Evolutionary conservation across 2,888 invertebrate genomes (phyloP).

Genomic region (Hermodice carunculata): DNA sequence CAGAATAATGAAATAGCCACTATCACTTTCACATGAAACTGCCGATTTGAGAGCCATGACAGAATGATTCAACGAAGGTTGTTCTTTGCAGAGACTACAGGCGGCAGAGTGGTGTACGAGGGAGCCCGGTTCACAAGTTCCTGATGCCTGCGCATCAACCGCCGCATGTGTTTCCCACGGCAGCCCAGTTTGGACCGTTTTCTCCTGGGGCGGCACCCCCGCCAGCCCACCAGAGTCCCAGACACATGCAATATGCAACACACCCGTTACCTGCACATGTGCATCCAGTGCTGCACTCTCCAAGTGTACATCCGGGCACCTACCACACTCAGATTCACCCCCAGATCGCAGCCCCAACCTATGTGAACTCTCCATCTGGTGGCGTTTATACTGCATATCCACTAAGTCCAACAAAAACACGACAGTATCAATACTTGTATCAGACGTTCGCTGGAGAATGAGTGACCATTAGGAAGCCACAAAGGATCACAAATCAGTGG

Average conservation of each 20-base stretch:
- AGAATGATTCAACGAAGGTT: too few relatives aligned
- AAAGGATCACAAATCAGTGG: too few relatives aligned
- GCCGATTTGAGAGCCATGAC: too few relatives aligned
- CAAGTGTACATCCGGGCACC: conserved; percentile 36
- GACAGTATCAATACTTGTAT: conserved; percentile 78
- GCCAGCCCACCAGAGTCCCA: conserved; percentile 82
- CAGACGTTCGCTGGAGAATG: conserved; percentile 77
- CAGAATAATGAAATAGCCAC: too few relatives aligned
- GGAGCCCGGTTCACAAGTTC: conserved; percentile 49
- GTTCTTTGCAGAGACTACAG: conserved; percentile 73
- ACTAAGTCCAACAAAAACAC: conserved; percentile 79
- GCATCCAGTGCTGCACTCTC: conserved; percentile 70
- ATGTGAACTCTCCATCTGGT: conserved; percentile 71
- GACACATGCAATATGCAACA: conserved; percentile 74
- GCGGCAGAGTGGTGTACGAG: conserved; percentile 68
- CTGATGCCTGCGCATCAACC: conserved; percentile 66
- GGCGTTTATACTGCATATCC: conserved; percentile 76
- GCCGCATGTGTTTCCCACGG: conserved; percentile 53
- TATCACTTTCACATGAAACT: too few relatives aligned
- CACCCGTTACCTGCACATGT: conserved; percentile 87
- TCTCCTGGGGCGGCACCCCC: conserved; percentile 79
- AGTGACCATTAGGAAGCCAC: too few relatives aligned
- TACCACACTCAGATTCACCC: conserved; percentile 36
- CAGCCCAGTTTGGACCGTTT: conserved; percentile 60
- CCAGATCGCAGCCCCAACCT: conserved; percentile 77